phyloP scores from a whole-genome alignment of 2,888 invertebrate species.

The Athripsodes cinereus region DNA sequence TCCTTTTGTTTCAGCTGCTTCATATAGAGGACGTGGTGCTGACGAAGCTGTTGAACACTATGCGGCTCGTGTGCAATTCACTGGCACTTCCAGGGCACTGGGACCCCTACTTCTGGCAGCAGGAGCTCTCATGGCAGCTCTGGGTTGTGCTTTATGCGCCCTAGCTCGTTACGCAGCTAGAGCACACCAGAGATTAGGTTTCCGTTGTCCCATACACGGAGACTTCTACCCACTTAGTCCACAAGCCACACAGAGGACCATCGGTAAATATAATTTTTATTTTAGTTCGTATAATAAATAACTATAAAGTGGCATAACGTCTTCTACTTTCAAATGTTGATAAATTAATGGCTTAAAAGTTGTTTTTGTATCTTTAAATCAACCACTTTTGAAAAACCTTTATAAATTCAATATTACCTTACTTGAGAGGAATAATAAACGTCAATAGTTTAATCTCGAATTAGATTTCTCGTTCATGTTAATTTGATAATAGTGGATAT shows the following conservation, averaged over 20 bases:
- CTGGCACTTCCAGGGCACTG: conserved; percentile 65
- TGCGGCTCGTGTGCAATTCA: conserved; percentile 64
- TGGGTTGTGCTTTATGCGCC: conserved; percentile 60
- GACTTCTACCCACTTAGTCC: conserved; percentile 72
- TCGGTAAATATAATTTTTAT: conserved; percentile 39
- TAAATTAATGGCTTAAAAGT: no score
- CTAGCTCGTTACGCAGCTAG: conserved; percentile 61
- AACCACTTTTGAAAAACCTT: no score
- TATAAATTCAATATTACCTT: no score
- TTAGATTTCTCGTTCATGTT: no score
- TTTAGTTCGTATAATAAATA: no score
- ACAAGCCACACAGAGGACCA: conserved; percentile 48
- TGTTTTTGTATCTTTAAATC: no score
- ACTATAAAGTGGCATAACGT: no score
- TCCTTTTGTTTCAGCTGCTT: conserved; percentile 52
- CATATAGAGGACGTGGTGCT: conserved; percentile 65
- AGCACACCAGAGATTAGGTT: conserved; percentile 62
- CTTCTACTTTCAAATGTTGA: no score
- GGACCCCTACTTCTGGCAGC: conserved; percentile 70
- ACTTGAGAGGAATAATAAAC: no score
- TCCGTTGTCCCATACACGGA: conserved; percentile 72
- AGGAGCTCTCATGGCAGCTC: conserved; percentile 63
- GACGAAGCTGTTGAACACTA: conserved; percentile 68
- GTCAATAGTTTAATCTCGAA: no score
- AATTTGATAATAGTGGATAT: no score